Evolutionary conservation across 2,888 invertebrate genomes (phyloP).

Genomic region (Oxystoma pomonae): DNA sequence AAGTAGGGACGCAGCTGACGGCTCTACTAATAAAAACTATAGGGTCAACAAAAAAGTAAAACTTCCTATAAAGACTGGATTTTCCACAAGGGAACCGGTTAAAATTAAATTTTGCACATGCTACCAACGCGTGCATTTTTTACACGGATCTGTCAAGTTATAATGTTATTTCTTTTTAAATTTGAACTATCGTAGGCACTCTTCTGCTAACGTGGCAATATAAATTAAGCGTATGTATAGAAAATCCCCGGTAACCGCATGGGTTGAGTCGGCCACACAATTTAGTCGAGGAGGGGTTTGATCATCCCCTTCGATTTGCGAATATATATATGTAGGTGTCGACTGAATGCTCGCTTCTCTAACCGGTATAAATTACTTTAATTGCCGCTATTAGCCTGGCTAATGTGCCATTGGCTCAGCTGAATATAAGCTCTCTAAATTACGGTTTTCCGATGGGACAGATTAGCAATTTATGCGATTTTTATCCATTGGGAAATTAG

Average conservation of each 20-base stretch:
- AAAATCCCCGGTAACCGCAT: slow-evolving; percentile 44
- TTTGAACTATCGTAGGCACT: too few species aligned
- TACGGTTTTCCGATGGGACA: neutral
- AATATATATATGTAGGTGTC: slow-evolving; percentile 3
- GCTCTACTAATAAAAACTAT: too few species aligned
- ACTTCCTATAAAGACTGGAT: too few species aligned
- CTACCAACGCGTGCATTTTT: too few species aligned
- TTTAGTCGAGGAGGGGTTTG: slow-evolving; percentile 24
- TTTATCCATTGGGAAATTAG: too few species aligned
- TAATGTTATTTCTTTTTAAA: too few species aligned
- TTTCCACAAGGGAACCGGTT: too few species aligned
- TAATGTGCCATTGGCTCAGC: slow-evolving; percentile 30
- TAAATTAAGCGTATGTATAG: slow-evolving; percentile 42
- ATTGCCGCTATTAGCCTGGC: slow-evolving; percentile 43
- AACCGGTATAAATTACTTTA: slow-evolving; percentile 42
- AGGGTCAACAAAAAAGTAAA: too few species aligned
- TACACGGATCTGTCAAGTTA: too few species aligned
- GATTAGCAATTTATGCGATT: neutral
- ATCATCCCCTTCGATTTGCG: slow-evolving; percentile 37
- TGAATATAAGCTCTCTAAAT: neutral
- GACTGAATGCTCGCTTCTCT: neutral
- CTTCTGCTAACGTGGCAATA: slow-evolving; percentile 22
- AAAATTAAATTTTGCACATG: too few species aligned
- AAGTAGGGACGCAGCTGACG: too few species aligned
- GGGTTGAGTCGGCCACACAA: slow-evolving; percentile 29